These are phyloP conservation scores for Sander lucioperca DNA, from an alignment of 2,113 vertebrate species.

Conservation along the genomic window DNA sequence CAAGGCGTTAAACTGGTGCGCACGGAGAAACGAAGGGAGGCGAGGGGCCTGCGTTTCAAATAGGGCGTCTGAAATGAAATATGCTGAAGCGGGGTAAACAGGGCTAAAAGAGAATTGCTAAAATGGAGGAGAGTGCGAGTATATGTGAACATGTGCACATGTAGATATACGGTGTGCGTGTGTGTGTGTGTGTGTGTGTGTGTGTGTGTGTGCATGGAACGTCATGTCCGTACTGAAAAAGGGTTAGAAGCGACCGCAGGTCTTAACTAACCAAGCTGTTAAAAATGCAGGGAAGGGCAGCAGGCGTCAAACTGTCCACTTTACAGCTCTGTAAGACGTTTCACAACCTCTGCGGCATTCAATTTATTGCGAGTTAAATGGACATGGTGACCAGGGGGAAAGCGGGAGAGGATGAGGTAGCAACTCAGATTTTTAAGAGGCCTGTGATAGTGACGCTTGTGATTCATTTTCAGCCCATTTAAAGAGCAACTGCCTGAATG, in stretches of 20 bases:
- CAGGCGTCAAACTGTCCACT: conserved; percentile 63
- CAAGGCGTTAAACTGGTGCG: conserved; percentile 51
- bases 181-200: background rate
- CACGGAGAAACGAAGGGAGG: conserved; percentile 8
- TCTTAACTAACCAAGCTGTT: conserved; percentile 49
- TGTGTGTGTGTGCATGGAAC: conserved; percentile 12
- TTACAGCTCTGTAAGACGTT: conserved; percentile 68
- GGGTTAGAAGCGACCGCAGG: conserved; percentile 23
- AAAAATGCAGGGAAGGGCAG: conserved; percentile 48
- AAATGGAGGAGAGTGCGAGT: conserved; percentile 19
- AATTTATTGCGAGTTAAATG: conserved; percentile 55
- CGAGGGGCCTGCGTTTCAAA: conserved; percentile 34
- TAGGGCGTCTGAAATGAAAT: conserved; percentile 54
- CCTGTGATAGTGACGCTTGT: conserved; percentile 3
- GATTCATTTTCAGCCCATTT: conserved; percentile 23
- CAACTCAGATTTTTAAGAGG: conserved; percentile 41
- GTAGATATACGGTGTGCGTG: conserved; percentile 10
- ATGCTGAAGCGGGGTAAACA: conserved; percentile 55
- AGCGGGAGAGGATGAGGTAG: conserved; percentile 28
- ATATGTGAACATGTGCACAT: conserved; percentile 18
- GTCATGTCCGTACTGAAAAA: background rate
- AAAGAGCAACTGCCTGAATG: background rate
- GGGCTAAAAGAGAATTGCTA: conserved; percentile 59
- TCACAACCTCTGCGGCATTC: conserved; percentile 62
- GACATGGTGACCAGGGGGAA: conserved; percentile 28